phyloP scores from a whole-genome alignment of 2,797 vertebrate genomes.

The Rachycentron canadum region DNA sequence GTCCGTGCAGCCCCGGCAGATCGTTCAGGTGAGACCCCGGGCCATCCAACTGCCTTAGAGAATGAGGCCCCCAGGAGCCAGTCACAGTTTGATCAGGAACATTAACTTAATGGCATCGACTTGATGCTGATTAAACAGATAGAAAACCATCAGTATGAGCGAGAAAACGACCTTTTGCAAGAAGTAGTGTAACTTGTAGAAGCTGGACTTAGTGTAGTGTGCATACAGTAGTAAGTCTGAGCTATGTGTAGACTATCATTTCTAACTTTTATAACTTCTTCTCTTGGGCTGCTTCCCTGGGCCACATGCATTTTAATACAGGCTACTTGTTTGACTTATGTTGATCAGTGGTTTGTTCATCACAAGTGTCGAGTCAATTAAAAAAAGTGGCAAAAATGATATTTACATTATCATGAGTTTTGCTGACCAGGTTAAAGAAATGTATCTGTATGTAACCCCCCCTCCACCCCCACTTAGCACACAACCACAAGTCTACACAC shows the following conservation, averaged over 20 bases:
- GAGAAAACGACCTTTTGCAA: no score
- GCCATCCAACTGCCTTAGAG: accelerated
- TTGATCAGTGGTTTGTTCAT: neutral
- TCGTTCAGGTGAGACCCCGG: conserved; percentile 85
- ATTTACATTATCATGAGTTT: neutral
- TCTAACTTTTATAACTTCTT: neutral
- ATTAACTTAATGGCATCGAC: neutral
- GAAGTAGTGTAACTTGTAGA: neutral
- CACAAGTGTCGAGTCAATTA: neutral
- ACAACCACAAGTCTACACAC: neutral
- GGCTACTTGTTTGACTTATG: neutral
- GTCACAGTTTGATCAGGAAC: no score
- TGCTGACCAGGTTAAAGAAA: neutral
- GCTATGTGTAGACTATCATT: neutral
- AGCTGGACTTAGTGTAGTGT: neutral
- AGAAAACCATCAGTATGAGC: neutral
- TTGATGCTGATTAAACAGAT: neutral
- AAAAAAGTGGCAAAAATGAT: neutral
- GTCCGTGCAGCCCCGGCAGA: conserved; percentile 90
- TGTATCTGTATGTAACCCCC: neutral
- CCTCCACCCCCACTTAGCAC: neutral
- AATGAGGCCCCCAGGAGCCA: neutral
- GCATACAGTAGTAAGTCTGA: neutral
- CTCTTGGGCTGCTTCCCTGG: neutral
- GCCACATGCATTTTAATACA: neutral